A percentile compares a stretch with the other conserved stretches of the same genome.
These are phyloP conservation scores for Ctenomys sociabilis DNA, from an alignment of 2,113 vertebrate genomes.

Conservation along the genomic window DNA sequence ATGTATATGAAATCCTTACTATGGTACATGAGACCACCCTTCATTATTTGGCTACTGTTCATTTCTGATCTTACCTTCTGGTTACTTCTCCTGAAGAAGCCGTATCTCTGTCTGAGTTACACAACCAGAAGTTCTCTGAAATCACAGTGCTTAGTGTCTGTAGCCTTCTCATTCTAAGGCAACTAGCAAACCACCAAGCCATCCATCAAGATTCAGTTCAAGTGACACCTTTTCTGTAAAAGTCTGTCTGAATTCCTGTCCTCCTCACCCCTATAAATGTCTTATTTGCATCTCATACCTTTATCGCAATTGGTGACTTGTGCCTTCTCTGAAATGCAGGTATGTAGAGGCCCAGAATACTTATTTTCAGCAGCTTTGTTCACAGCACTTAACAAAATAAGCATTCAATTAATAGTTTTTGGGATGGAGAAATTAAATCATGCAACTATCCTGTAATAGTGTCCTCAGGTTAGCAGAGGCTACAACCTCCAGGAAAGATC, in stretches of 20 bases:
- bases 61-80: constrained; percentile 37
- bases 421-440: constrained; percentile 2
- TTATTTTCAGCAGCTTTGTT: constrained; percentile 8
- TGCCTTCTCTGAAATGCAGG: background rate
- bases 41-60: background rate
- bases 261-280: background rate
- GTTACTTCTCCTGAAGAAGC: background rate
- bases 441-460: background rate
- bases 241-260: background rate
- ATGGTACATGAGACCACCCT: background rate
- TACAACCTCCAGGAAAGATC: background rate
- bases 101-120: background rate
- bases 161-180: background rate
- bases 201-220: background rate
- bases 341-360: background rate
- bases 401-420: background rate
- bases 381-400: background rate
- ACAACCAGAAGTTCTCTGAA: background rate
- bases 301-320: background rate
- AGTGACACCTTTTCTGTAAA: constrained; percentile 5
- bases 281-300: background rate
- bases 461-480: background rate
- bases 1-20: background rate
- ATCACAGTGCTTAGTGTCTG: background rate
- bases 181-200: background rate